A percentile compares a stretch with the other conserved stretches of the same genome.
phyloP scores from a whole-genome alignment of 2,797 vertebrate genomes.

The Hippoglossus hippoglossus region DNA sequence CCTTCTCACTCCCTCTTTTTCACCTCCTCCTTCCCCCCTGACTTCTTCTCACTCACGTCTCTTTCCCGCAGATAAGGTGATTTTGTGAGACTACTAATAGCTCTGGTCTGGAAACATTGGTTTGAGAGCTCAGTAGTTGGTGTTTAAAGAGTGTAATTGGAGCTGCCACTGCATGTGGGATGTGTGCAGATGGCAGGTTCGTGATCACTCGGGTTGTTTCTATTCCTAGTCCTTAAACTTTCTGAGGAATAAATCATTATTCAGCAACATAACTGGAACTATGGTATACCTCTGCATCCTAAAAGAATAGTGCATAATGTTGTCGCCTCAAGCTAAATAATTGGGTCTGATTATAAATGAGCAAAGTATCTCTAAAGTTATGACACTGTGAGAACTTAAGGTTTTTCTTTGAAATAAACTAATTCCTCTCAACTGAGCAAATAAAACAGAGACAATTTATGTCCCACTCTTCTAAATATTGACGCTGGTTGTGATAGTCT shows the following conservation, averaged over 20 bases:
- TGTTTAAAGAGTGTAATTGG: conserved; percentile 33
- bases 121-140: conserved; percentile 26
- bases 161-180: conserved; percentile 14
- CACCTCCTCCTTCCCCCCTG: conserved; percentile 4
- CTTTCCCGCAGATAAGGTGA: conserved; percentile 23
- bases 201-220: conserved; percentile 24
- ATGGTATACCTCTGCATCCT: too few species aligned
- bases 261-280: too few species aligned
- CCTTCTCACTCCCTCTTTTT: conserved; percentile 35
- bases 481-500: not conserved
- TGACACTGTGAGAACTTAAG: not conserved
- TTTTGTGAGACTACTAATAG: conserved; percentile 39
- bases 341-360: too few species aligned
- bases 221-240: conserved; percentile 36
- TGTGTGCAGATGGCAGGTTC: conserved; percentile 5
- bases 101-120: conserved; percentile 28
- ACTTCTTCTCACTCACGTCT: conserved; percentile 39
- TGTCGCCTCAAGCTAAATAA: too few species aligned
- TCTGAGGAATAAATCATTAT: conserved; percentile 4
- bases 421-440: not conserved
- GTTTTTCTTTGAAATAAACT: conserved; percentile 8
- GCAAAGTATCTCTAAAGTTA: not conserved
- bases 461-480: not conserved
- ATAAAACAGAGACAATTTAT: not conserved
- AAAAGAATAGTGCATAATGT: too few species aligned